A percentile compares a stretch with the other conserved stretches of the same genome.
phyloP scores from a whole-genome alignment of 2,113 vertebrate genomes.

The Gobio gobio region DNA sequence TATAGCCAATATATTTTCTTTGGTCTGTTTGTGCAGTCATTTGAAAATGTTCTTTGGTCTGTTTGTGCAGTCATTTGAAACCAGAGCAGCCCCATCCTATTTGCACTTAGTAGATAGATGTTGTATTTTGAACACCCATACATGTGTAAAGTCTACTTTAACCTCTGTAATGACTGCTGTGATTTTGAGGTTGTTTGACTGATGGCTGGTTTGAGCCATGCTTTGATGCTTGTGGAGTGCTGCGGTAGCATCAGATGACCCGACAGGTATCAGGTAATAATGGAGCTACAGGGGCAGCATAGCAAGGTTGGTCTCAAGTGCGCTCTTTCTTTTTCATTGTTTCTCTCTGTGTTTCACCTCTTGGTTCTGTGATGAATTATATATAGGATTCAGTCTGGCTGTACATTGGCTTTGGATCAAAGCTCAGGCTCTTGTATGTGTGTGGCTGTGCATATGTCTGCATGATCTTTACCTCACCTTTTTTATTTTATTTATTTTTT shows the following conservation, averaged over 20 bases:
- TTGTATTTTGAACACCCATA: not conserved
- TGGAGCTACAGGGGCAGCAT: constrained; percentile 12
- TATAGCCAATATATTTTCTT: not conserved
- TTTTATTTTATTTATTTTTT: no score
- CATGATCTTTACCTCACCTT: not conserved
- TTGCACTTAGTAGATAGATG: not conserved
- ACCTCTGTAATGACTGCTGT: constrained; percentile 32
- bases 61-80: not conserved
- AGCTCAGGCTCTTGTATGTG: not conserved
- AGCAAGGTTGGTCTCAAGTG: constrained; percentile 31
- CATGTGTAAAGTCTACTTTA: not conserved
- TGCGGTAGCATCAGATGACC: not conserved
- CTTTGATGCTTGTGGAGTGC: constrained; percentile 19
- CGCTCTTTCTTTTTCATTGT: constrained; percentile 17
- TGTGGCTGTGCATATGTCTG: not conserved
- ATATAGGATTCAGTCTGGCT: constrained; percentile 49
- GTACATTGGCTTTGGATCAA: constrained; percentile 46
- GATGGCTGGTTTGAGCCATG: not conserved
- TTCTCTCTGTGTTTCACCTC: constrained; percentile 10
- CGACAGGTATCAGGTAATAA: constrained; percentile 27
- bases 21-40: not conserved
- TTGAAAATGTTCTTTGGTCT: not conserved
- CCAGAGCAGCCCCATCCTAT: not conserved
- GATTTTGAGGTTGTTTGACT: constrained; percentile 8
- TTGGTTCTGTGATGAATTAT: constrained; percentile 55